Conservation (phyloP, 2,113 vertebrate species). For the Galbula dea region DNA sequence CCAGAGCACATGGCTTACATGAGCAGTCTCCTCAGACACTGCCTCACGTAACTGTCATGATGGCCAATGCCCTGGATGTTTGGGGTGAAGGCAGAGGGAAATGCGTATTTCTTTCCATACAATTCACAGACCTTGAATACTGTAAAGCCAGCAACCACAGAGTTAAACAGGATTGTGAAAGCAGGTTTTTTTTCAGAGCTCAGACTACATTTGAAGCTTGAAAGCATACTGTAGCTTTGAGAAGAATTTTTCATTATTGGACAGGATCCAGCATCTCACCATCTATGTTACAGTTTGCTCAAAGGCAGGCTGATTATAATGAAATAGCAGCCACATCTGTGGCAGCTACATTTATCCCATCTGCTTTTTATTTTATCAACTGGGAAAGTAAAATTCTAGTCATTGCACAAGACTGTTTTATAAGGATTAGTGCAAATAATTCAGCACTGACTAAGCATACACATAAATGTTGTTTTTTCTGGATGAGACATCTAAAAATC, state of each 20-base stretch:
- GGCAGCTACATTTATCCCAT: constrained; percentile 35
- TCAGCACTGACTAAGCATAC: neutral
- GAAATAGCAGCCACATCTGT: constrained; percentile 40
- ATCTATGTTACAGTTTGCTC: constrained; percentile 44
- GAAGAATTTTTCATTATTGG: constrained; percentile 19
- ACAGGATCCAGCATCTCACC: constrained; percentile 15
- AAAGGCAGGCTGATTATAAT: constrained; percentile 34
- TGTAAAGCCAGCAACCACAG: neutral
- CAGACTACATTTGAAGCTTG: neutral
- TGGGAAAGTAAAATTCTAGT: constrained; percentile 29
- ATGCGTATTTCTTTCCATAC: neutral
- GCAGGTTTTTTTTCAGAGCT: neutral
- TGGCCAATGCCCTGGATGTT: fast-evolving
- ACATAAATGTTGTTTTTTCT: neutral
- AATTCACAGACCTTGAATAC: neutral
- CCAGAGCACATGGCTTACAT: neutral
- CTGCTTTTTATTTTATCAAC: constrained; percentile 66
- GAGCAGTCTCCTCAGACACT: neutral
- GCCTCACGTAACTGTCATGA: fast-evolving
- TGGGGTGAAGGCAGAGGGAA: neutral
- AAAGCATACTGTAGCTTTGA: constrained; percentile 20
- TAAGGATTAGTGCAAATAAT: constrained; percentile 29
- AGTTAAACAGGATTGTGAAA: constrained; percentile 12
- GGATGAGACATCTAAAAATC: neutral
- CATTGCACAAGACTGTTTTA: neutral